These are phyloP conservation scores for Pogonomyrmex californicus DNA, from an alignment of 1,140 invertebrate species.

Conservation along the genomic window DNA sequence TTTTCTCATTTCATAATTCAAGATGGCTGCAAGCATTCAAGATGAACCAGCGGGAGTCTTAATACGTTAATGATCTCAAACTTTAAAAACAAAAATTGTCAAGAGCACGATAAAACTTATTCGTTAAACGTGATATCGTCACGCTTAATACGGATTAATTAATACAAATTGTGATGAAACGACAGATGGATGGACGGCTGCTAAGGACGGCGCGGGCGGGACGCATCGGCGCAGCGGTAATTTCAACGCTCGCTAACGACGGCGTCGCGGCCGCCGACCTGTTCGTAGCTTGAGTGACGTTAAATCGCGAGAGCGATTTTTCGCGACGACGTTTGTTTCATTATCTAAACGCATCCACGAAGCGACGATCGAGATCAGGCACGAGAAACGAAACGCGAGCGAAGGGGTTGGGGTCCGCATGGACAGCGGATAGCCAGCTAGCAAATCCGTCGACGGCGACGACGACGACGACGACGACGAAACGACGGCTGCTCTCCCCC, in stretches of 20 bases:
- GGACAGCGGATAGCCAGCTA: slow-evolving; percentile 69
- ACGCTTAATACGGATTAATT: not conserved
- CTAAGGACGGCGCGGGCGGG: not conserved
- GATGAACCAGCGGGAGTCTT: too few species aligned
- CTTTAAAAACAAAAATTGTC: not conserved
- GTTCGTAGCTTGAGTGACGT: slow-evolving; percentile 5
- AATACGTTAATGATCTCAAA: not conserved
- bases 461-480: slow-evolving; percentile 65
- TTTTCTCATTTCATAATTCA: too few species aligned
- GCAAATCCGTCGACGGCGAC: slow-evolving; percentile 66
- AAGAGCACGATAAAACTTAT: not conserved
- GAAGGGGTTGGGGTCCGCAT: slow-evolving; percentile 39
- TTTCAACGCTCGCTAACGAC: slow-evolving; percentile 51
- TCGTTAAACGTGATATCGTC: not conserved
- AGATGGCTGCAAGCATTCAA: too few species aligned
- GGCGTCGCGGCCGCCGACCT: not conserved
- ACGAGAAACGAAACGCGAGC: slow-evolving; percentile 29
- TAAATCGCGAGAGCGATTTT: slow-evolving; percentile 44
- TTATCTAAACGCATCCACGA: slow-evolving; percentile 64
- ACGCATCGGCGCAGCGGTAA: slow-evolving; percentile 21
- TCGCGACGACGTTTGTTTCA: slow-evolving; percentile 53
- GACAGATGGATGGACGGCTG: not conserved
- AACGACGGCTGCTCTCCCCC: slow-evolving; percentile 69
- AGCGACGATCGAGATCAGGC: slow-evolving; percentile 47
- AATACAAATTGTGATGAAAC: not conserved